Evolutionary conservation across 1,140 invertebrate species (phyloP), one percentile per base, ranked within the genome.

Genomic region (Chironomus striatipennis): DNA sequence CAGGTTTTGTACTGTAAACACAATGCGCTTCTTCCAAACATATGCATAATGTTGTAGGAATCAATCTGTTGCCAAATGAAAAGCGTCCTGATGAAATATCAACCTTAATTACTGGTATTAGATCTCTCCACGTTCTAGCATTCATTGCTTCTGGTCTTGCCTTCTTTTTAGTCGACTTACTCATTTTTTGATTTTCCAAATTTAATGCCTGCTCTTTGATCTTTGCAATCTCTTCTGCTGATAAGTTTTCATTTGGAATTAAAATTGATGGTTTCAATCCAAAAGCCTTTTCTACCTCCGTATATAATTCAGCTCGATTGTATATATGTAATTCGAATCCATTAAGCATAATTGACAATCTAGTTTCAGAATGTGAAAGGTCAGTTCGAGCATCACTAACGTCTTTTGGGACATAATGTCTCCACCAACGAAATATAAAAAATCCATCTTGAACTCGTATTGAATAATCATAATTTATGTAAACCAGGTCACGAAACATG

Each of bases 351-450:
- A 98, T 88, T 64, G 94, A 96, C 17, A 99, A 83, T 70, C 97
- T 88, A 7, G 96, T 96, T 81, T 98, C 95, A 70, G 93, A 96
- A 86, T 98, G 95, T 74, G 95, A 98, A 77, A 98, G 88, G 89
- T 98, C 95, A 96, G 85, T 73, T 85, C 84, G 78, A 75, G 77
- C 94, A 90, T 97, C 94, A 75, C 93, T 93, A 65, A 97, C 92
- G 88, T 96, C 93, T 86, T 96, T 97, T 67, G 93, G 93, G 76
- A 96, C 91, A 83, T 98, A 98, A 72, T 93, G 92, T 77, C 93
- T 87, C 96, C 96, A 98, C 94, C 96, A 98, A 76, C 95, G 87
- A 84, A 99, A 98, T 84, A 98, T 97, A 74, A 97, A 86, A 88
- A 95, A 98, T 7, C 97, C 98, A 88, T 99, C 97, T 84, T 98